Evolutionary conservation across 2,888 invertebrate genomes (phyloP), one percentile per base, ranked within the genome.

Genomic region (Litoditis marina): DNA sequence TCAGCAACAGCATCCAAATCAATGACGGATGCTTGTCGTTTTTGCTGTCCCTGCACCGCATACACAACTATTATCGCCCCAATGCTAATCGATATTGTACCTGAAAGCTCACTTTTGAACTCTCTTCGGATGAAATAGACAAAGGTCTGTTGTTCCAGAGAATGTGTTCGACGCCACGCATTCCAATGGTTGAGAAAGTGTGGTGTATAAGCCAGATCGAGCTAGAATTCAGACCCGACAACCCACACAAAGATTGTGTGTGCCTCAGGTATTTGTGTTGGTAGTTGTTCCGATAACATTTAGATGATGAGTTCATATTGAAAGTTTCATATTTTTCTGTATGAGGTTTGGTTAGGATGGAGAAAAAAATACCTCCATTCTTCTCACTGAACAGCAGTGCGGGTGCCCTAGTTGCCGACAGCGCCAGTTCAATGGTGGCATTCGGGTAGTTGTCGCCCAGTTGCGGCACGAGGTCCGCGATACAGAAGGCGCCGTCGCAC

Each of bases 1-100:
- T 74, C 73, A 3, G 74, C 77, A 11, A 77, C 75, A 6, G 72
- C 71, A 44, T 77, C 77, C 51, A 77, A 49, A 59, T 76, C 73
- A 34, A 77, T 70, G 5, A 74, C 69, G 8, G 70, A 71, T 5
- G 67, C 73, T 58, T 77, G 77, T 22, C 59, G 59, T 34, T 68
- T 64, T n/a, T 64, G 55, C 3, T 58, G 61, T 42, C 65, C 65
- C 49, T 58, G 64, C n/a, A 69, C 68, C 16, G 65, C 72, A 31
- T 71, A 77, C 8, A 77, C 62, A 1, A 73, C 68, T 7, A 75
- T 62, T 3, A 75, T 47, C 3, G 71, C 77, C 6, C 65, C 68
- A 31, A 73, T 60, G 31, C 65, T 66, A 7, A 76, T 64, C 5
- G 76, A 71, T 0, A 76, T 69, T 2, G 69, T 62, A 3, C 76